Conservation (phyloP, 2,888 invertebrate species). For the Pyrgus malvae region DNA sequence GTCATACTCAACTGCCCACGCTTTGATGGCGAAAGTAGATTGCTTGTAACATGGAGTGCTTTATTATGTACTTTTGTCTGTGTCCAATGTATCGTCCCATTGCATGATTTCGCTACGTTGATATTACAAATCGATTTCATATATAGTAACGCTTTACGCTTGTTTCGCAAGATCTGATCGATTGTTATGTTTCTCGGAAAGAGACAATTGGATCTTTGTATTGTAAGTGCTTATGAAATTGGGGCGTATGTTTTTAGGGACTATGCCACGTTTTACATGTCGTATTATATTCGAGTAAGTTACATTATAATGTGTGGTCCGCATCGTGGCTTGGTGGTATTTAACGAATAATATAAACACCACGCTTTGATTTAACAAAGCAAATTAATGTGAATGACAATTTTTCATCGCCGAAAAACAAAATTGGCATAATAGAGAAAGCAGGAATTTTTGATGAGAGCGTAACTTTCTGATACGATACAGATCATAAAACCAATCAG, state of each 20-base stretch:
- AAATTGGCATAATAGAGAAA: no score
- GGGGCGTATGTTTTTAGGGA: conserved; percentile 2
- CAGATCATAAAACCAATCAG: conserved; percentile 21
- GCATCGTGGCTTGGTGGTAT: no score
- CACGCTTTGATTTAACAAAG: no score
- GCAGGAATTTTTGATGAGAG: background rate
- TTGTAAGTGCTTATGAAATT: conserved; percentile 11
- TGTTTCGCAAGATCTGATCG: conserved; percentile 49
- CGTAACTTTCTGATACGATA: conserved; percentile 1
- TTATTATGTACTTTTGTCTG: conserved; percentile 46
- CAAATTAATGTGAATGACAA: no score
- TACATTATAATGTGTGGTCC: no score
- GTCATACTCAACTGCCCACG: conserved; percentile 53
- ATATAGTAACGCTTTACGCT: conserved; percentile 41
- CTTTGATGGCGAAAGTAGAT: conserved; percentile 46
- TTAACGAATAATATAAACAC: no score
- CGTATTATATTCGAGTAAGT: no score
- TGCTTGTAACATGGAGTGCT: conserved; percentile 45
- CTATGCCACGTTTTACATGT: background rate
- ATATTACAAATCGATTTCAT: conserved; percentile 45
- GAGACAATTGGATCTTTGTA: conserved; percentile 26
- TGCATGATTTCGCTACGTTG: conserved; percentile 37
- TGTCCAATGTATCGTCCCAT: conserved; percentile 40
- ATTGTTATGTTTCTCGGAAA: conserved; percentile 45
- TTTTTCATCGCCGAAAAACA: no score